Conservation (phyloP, 1,140 invertebrate species). For the Nebria ingens region DNA sequence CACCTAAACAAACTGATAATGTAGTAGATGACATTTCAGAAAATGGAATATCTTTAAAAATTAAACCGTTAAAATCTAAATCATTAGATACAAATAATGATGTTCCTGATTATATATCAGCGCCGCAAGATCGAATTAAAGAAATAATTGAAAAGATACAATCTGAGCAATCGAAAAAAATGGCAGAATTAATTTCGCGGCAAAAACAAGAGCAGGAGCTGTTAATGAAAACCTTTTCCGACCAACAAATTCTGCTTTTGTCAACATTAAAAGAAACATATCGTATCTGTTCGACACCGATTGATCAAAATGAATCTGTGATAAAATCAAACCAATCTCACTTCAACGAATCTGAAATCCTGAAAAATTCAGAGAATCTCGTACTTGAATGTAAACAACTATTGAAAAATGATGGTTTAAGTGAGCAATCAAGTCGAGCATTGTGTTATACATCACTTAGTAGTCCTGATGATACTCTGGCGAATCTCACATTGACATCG, state of each 20-base stretch:
- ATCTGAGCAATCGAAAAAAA: conserved; percentile 34
- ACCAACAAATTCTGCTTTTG: conserved; percentile 33
- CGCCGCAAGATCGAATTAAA: not conserved
- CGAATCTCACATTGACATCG: not conserved
- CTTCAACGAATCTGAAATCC: not conserved
- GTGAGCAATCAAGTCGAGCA: not conserved
- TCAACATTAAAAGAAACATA: conserved; percentile 33
- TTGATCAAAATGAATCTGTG: not conserved
- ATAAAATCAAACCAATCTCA: conserved; percentile 16
- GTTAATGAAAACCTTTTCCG: conserved; percentile 35
- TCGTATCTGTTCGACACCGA: conserved; percentile 19
- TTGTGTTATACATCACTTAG: not conserved
- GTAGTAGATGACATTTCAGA: not conserved
- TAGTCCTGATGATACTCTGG: not conserved
- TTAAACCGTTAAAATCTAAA: not conserved
- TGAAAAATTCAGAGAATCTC: not conserved
- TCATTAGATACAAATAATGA: not conserved
- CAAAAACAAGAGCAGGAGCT: conserved; percentile 34
- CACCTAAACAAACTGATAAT: not conserved
- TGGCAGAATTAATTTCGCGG: conserved; percentile 31
- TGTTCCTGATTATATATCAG: not conserved
- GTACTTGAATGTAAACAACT: conserved; percentile 5
- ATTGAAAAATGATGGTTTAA: not conserved
- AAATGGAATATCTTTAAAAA: not conserved
- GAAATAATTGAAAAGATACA: conserved; percentile 27